A percentile compares a stretch with the other conserved stretches of the same genome.
These are phyloP conservation scores for Zaprionus ornatus DNA, from an alignment of 1,140 invertebrate species.

Conservation along the genomic window DNA sequence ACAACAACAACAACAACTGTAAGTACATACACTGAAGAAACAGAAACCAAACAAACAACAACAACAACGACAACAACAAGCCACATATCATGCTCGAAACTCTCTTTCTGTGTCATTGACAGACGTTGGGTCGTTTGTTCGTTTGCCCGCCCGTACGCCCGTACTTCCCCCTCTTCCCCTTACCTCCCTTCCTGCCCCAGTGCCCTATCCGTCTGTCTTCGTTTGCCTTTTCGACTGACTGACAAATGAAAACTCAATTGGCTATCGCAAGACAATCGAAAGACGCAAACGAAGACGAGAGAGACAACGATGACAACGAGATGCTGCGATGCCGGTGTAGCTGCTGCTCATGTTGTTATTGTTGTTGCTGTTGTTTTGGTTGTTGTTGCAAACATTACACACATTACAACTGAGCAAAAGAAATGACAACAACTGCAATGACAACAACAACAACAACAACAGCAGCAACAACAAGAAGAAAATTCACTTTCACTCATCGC, in stretches of 20 bases:
- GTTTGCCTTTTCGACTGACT: constrained; percentile 57
- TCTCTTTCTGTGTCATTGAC: constrained; percentile 81
- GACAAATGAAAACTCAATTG: constrained; percentile 82
- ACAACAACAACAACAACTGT: background rate
- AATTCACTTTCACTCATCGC: constrained; percentile 81
- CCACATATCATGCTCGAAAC: constrained; percentile 76
- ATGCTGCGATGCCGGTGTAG: constrained; percentile 34
- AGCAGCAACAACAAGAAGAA: constrained; percentile 50
- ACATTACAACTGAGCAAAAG: constrained; percentile 72
- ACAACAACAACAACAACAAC: constrained; percentile 30
- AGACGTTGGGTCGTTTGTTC: constrained; percentile 61
- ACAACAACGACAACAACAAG: constrained; percentile 55
- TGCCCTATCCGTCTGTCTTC: constrained; percentile 35
- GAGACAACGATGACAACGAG: constrained; percentile 39
- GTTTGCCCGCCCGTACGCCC: constrained; percentile 33
- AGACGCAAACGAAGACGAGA: constrained; percentile 60
- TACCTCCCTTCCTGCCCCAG: background rate
- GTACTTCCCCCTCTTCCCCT: background rate
- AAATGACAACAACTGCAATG: constrained; percentile 70
- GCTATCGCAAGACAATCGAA: constrained; percentile 80
- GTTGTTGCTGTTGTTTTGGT: constrained; percentile 31
- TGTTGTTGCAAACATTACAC: constrained; percentile 75
- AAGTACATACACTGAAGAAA: constrained; percentile 41
- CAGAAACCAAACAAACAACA: constrained; percentile 34
- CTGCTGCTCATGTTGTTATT: constrained; percentile 20